phyloP scores from a whole-genome alignment of 2,113 vertebrate genomes.

The Zosterops lateralis region DNA sequence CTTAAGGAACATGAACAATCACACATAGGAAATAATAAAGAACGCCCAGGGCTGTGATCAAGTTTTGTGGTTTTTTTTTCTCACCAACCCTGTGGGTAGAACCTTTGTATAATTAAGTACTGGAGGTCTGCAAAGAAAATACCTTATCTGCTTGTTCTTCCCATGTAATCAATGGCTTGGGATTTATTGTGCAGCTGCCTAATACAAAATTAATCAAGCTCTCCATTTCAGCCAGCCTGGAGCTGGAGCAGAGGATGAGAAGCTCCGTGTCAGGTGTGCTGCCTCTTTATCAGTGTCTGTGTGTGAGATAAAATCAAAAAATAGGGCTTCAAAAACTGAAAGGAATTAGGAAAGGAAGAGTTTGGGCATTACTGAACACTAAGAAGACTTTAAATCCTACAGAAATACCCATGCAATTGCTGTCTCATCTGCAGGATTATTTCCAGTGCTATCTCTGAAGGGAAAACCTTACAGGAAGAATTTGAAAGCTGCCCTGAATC shows the following conservation, averaged over 20 bases:
- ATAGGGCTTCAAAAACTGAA: neutral
- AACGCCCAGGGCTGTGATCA: neutral
- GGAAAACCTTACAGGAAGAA: neutral
- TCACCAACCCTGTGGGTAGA: neutral
- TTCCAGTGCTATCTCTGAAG: neutral
- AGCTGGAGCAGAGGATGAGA: neutral
- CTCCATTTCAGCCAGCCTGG: neutral
- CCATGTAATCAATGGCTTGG: neutral
- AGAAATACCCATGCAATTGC: neutral
- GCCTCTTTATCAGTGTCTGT: neutral
- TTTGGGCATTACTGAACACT: neutral
- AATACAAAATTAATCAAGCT: conserved; percentile 5
- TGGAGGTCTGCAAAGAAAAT: neutral
- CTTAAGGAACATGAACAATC: neutral
- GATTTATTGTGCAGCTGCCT: neutral
- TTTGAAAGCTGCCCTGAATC: neutral
- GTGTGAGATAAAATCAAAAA: neutral
- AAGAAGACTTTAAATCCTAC: neutral
- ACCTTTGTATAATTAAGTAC: neutral
- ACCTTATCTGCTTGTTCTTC: conserved; percentile 13
- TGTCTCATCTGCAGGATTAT: neutral
- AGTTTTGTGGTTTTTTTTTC: neutral
- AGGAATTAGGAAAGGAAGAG: neutral
- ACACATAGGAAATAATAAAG: neutral
- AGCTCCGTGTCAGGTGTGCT: neutral